Percentiles rank a stretch among this genome's conserved stretches.
Conservation (phyloP, 2,113 vertebrate species). For the Chascanopsetta lugubris region DNA sequence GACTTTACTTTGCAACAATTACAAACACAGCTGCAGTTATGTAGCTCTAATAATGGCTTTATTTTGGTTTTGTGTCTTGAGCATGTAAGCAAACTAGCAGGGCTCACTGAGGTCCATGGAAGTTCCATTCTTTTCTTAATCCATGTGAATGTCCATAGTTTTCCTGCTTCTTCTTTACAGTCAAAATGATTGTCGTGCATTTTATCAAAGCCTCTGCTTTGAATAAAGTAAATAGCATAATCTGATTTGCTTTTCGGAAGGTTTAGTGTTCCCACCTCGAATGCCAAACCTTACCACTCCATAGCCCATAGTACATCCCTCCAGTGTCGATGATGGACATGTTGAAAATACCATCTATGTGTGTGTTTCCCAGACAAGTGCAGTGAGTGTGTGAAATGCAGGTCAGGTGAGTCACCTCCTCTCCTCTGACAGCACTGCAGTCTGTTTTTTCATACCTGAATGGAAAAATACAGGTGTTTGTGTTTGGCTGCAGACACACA, state of each 20-base stretch:
- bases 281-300: neutral
- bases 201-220: too few species aligned
- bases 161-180: too few species aligned
- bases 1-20: too few species aligned
- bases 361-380: slow-evolving; percentile 67
- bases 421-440: slow-evolving; percentile 52
- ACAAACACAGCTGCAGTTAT: too few species aligned
- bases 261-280: neutral
- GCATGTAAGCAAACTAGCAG: too few species aligned
- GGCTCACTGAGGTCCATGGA: too few species aligned
- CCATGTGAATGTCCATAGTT: too few species aligned
- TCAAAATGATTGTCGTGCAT: too few species aligned
- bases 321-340: slow-evolving; percentile 5
- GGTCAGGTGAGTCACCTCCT: slow-evolving; percentile 68
- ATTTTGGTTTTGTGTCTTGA: too few species aligned
- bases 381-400: slow-evolving; percentile 65
- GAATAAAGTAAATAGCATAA: too few species aligned
- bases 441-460: slow-evolving; percentile 66
- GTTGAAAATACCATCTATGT: slow-evolving; percentile 59
- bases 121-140: too few species aligned
- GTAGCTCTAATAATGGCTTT: too few species aligned
- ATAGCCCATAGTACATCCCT: slow-evolving; percentile 6
- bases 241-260: neutral
- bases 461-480: slow-evolving; percentile 65
- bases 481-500: neutral